Base-by-base conservation (phyloP, 2,888 invertebrate species). In the Trilocha varians region DNA sequence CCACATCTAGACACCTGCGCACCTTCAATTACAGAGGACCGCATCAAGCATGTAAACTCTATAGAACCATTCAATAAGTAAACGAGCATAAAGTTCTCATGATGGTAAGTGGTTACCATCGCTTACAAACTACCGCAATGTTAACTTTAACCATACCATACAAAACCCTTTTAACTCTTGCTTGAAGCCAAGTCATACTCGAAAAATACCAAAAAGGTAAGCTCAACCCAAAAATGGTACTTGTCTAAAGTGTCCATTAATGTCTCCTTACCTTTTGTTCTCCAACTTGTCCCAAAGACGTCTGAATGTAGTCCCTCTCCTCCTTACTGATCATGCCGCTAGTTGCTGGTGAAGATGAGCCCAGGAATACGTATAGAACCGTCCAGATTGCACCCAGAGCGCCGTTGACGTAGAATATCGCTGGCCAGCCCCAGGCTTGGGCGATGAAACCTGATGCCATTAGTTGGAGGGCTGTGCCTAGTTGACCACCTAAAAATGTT, bases 401-500 rank as follows among this genome's bases (percentile, higher is more conserved):
- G 0, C 92, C 92, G 52, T 90, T 90, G 6, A 89, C 67, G 59
- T 93, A 93, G 67, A 93, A 93, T 34, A 90, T 89, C 32, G 89
- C 87, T 0, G 91, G 90, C 93, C 93, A 93, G 9, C 93, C 93
- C 45, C 87, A 73, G 0, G 65, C 45, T 0, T 90, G 89, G 1
- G 88, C 88, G 1, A 91, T 88, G 32, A 88, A 69, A 0, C 93
- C 94, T 13, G 91, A 89, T 14, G 88, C 70, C n/a, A 90, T 88
- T 59, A 93, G 66, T 50, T 91, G 88, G 0, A 92, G 59, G 0
- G 92, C 90, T 4, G 92, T 92, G 13, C 94, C 94, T 16, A 93
- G 85, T 59, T 91, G 91, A 11, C 89, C 87, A 16, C 93, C 93
- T 64, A 72, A 14, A 40, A 35, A 44, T 5, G n/a, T n/a, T n/a